Percentiles rank a stretch among this genome's conserved stretches.
phyloP scores from a whole-genome alignment of 2,113 vertebrate genomes.

The Sinocyclocheilus rhinocerous region DNA sequence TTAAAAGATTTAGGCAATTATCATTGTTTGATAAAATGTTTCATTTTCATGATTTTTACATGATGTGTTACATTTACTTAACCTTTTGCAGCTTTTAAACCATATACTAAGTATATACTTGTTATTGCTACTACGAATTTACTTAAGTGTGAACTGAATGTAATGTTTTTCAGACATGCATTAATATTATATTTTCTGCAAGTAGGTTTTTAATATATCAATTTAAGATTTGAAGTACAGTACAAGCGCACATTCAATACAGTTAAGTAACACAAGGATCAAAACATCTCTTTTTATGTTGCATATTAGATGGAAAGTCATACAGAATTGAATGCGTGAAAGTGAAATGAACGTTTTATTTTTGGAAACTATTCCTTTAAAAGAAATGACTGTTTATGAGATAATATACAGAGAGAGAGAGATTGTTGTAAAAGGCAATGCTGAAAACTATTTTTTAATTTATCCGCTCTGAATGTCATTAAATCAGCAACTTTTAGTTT shows the following conservation, averaged over 20 bases:
- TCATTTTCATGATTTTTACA: not conserved
- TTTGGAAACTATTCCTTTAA: too few relatives aligned
- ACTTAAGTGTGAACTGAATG: too few relatives aligned
- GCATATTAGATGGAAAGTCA: not conserved
- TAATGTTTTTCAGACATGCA: too few relatives aligned
- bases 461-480: not conserved
- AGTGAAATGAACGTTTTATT: too few relatives aligned
- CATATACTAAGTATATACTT: not conserved
- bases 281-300: too few relatives aligned
- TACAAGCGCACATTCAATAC: not conserved
- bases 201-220: too few relatives aligned
- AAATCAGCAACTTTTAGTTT: not conserved
- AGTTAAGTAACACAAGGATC: not conserved
- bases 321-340: not conserved
- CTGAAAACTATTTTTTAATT: not conserved
- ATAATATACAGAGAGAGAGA: not conserved
- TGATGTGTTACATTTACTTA: not conserved
- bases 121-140: too few relatives aligned
- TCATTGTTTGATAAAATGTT: too few relatives aligned
- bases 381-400: too few relatives aligned
- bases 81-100: not conserved
- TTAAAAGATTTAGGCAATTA: too few relatives aligned
- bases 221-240: too few relatives aligned
- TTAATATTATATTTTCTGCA: too few relatives aligned
- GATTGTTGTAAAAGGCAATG: not conserved